These are phyloP conservation scores for Fulmarus glacialis DNA, from an alignment of 2,113 vertebrate genomes.

Conservation along the genomic window DNA sequence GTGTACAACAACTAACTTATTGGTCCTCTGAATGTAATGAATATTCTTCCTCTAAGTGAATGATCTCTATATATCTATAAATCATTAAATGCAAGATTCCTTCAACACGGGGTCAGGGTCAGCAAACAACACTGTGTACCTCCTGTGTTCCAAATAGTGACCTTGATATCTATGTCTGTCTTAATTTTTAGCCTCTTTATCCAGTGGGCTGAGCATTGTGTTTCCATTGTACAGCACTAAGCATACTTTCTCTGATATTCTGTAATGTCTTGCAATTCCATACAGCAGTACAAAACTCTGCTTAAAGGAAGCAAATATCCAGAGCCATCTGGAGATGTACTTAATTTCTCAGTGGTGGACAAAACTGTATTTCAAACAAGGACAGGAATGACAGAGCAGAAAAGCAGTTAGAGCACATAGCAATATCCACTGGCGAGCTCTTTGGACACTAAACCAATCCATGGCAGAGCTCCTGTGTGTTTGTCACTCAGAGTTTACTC, in stretches of 20 bases:
- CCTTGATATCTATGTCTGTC: not conserved
- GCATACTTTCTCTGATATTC: not conserved
- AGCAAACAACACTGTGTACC: too few species aligned
- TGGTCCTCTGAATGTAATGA: not conserved
- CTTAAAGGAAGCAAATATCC: not conserved
- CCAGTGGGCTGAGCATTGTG: not conserved
- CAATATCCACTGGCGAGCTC: not conserved
- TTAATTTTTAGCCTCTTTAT: not conserved
- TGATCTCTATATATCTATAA: not conserved
- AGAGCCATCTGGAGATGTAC: not conserved
- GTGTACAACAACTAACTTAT: not conserved
- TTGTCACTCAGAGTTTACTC: not conserved
- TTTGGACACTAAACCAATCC: not conserved
- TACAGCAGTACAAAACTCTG: not conserved
- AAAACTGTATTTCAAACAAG: not conserved
- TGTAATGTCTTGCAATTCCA: not conserved
- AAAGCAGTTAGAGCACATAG: not conserved
- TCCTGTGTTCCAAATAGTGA: not conserved
- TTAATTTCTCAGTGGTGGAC: not conserved
- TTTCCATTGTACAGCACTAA: not conserved
- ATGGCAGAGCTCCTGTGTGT: not conserved
- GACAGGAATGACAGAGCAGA: not conserved
- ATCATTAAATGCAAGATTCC: not conserved
- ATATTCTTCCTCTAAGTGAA: not conserved
- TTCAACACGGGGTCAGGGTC: not conserved